These are phyloP conservation scores for Pangasius larnaudii DNA, from an alignment of 2,797 vertebrate genomes.

Conservation along the genomic window DNA sequence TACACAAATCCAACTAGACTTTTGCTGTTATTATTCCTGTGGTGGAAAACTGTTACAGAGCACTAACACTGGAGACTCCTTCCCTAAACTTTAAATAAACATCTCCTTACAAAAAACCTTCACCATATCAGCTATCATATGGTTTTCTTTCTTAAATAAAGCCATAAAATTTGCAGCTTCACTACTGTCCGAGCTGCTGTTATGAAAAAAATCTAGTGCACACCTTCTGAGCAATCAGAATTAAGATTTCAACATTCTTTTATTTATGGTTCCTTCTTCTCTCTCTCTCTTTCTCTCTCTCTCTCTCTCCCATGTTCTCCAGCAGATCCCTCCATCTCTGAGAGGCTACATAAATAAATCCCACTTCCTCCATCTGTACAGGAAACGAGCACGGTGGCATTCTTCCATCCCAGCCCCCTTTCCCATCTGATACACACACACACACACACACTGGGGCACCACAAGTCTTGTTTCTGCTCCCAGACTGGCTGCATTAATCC, in stretches of 20 bases:
- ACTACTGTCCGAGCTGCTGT: not conserved
- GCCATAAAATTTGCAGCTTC: not conserved
- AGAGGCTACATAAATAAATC: conserved; percentile 51
- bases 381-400: conserved; percentile 47
- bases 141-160: not conserved
- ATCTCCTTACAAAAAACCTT: not conserved
- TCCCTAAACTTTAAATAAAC: not conserved
- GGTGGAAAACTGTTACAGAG: not conserved
- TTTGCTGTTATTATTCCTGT: not conserved
- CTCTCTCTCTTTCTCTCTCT: not conserved
- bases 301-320: not conserved
- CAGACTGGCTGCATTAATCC: conserved; percentile 10
- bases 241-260: not conserved
- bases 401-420: conserved; percentile 24
- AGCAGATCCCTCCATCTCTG: conserved; percentile 12
- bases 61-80: not conserved
- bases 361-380: conserved; percentile 47
- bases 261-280: not conserved
- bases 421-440: conserved; percentile 7
- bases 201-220: not conserved
- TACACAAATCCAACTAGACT: not conserved
- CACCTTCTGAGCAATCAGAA: not conserved
- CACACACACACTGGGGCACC: conserved; percentile 8
- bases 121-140: not conserved
- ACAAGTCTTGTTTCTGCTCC: not conserved